These are phyloP conservation scores for Junonia oenone DNA, from an alignment of 2,888 invertebrate genomes.

Conservation along the genomic window DNA sequence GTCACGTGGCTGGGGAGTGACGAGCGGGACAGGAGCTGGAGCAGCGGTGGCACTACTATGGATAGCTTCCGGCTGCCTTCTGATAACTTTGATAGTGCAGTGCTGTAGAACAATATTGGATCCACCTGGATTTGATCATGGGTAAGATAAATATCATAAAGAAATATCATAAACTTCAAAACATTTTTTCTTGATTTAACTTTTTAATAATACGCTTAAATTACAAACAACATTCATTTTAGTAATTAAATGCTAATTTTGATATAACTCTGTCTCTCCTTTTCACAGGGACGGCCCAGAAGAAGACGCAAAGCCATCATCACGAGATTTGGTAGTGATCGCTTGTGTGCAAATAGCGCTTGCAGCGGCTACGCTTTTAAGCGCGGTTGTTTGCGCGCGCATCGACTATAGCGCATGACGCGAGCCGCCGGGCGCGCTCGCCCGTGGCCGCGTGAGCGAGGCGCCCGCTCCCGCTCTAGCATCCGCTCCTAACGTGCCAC, in stretches of 20 bases:
- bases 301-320: slow-evolving; percentile 60
- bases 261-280: too few species aligned
- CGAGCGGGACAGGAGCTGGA: slow-evolving; percentile 53
- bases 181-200: too few species aligned
- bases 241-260: not conserved
- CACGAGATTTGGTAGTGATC: slow-evolving; percentile 69
- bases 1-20: slow-evolving; percentile 67
- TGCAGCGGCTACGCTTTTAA: slow-evolving; percentile 69
- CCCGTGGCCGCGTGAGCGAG: slow-evolving; percentile 59
- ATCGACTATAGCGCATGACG: slow-evolving; percentile 76
- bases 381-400: slow-evolving; percentile 73
- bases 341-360: slow-evolving; percentile 73
- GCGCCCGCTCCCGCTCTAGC: slow-evolving; percentile 49
- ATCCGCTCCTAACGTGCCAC: slow-evolving; percentile 42
- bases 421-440: slow-evolving; percentile 61
- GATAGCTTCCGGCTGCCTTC: slow-evolving; percentile 76
- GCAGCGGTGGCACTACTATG: slow-evolving; percentile 68
- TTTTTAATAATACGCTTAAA: too few species aligned
- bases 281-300: slow-evolving; percentile 60
- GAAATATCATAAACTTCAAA: too few species aligned
- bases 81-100: slow-evolving; percentile 76
- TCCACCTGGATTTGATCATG: slow-evolving; percentile 40
- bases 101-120: slow-evolving; percentile 73
- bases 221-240: too few species aligned
- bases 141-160: slow-evolving; percentile 17